Percentiles rank a stretch among this genome's conserved stretches.
phyloP scores from a whole-genome alignment of 2,113 vertebrate species.

The Strigops habroptila region DNA sequence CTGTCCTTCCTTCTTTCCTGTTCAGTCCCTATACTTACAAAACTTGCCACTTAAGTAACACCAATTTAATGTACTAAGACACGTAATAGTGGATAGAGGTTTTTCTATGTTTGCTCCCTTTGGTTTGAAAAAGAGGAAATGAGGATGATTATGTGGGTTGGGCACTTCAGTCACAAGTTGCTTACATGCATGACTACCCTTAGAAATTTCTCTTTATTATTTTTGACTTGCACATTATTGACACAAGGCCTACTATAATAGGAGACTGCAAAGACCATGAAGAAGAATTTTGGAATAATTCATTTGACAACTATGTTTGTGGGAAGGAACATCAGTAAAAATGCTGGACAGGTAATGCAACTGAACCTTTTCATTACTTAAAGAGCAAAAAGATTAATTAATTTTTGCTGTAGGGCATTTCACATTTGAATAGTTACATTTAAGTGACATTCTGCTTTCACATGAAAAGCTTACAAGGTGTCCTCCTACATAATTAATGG shows the following conservation, averaged over 20 bases:
- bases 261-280: not conserved
- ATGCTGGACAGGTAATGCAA: not conserved
- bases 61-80: not conserved
- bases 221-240: conserved; percentile 7
- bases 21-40: not conserved
- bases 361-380: conserved; percentile 3
- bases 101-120: not conserved
- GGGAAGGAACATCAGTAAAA: conserved; percentile 24
- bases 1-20: not conserved
- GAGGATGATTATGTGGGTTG: conserved; percentile 11
- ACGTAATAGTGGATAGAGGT: not conserved
- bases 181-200: conserved; percentile 23
- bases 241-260: not conserved
- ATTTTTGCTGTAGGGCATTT: conserved; percentile 21
- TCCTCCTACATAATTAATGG: conserved; percentile 18
- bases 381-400: conserved; percentile 23
- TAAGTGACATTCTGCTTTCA: conserved; percentile 30
- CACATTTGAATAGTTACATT: not conserved
- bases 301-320: not conserved
- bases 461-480: not conserved
- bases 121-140: conserved; percentile 38
- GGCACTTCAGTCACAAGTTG: conserved; percentile 45
- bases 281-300: not conserved
- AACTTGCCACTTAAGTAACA: conserved; percentile 17
- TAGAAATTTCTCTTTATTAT: not conserved